A percentile compares a stretch with the other conserved stretches of the same genome.
Conservation (phyloP, 1,140 invertebrate genomes). For the Pectinophora gossypiella region DNA sequence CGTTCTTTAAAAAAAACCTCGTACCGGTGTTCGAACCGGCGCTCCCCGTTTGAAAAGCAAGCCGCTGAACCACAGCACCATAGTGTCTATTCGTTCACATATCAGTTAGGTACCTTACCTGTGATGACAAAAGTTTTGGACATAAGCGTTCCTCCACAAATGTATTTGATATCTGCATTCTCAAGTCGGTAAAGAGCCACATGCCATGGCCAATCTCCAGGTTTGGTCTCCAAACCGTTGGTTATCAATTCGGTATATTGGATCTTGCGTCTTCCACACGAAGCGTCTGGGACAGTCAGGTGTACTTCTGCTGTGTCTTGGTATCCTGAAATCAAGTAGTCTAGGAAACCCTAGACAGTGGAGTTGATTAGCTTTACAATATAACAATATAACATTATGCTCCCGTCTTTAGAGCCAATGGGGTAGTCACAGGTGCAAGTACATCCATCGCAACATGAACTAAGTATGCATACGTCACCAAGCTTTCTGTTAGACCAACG, state of each 20-base stretch:
- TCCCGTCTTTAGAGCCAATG: no score
- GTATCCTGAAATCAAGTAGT: slow-evolving; percentile 17
- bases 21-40: no score
- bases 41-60: no score
- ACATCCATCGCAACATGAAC: no score
- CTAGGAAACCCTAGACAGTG: slow-evolving; percentile 29
- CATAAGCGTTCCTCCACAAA: slow-evolving; percentile 49
- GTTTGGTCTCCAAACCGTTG: slow-evolving; percentile 36
- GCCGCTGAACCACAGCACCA: no score
- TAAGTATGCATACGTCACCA: no score
- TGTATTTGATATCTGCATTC: slow-evolving; percentile 45
- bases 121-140: slow-evolving; percentile 40
- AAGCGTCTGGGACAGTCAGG: slow-evolving; percentile 11
- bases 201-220: slow-evolving; percentile 93
- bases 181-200: slow-evolving; percentile 86
- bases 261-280: slow-evolving; percentile 43
- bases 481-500: no score
- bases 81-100: no score
- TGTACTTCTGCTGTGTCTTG: slow-evolving; percentile 22
- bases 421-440: no score
- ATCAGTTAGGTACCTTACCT: slow-evolving; percentile 34
- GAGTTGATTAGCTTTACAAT: no score
- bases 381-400: no score
- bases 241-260: slow-evolving; percentile 42
- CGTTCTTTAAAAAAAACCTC: no score